These are phyloP conservation scores for Spilogale gracilis DNA, from an alignment of 2,113 vertebrate species.

Conservation along the genomic window DNA sequence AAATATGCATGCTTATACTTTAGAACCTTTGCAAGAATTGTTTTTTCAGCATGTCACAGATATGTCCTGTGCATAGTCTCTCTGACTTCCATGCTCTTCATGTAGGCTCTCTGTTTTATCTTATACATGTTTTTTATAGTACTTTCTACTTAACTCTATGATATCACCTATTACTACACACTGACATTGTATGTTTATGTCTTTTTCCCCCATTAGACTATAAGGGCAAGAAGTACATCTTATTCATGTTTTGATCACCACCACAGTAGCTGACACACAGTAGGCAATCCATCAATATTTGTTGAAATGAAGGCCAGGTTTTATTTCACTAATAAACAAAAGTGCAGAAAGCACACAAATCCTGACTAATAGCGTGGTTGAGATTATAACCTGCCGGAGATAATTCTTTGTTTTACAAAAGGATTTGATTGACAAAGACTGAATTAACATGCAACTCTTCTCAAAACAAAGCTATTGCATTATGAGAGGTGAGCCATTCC, in stretches of 20 bases:
- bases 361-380: not conserved
- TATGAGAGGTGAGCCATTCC: not conserved
- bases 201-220: not conserved
- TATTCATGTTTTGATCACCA: not conserved
- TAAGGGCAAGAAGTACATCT: not conserved
- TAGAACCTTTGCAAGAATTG: not conserved
- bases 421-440: not conserved
- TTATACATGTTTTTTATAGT: not conserved
- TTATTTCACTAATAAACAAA: conserved; percentile 8
- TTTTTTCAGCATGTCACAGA: not conserved
- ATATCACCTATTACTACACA: not conserved
- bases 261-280: not conserved
- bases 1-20: not conserved
- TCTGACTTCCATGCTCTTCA: not conserved
- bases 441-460: conserved; percentile 21
- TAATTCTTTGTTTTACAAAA: not conserved
- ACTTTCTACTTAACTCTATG: not conserved
- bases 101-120: not conserved
- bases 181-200: not conserved
- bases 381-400: not conserved
- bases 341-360: not conserved
- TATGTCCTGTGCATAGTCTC: not conserved
- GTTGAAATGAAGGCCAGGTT: not conserved
- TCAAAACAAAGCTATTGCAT: conserved; percentile 1
- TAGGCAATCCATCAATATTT: not conserved